Evolutionary conservation across 1,140 invertebrate genomes (phyloP), one percentile per base, ranked within the genome.

Genomic region (Cardiocondyla obscurior): DNA sequence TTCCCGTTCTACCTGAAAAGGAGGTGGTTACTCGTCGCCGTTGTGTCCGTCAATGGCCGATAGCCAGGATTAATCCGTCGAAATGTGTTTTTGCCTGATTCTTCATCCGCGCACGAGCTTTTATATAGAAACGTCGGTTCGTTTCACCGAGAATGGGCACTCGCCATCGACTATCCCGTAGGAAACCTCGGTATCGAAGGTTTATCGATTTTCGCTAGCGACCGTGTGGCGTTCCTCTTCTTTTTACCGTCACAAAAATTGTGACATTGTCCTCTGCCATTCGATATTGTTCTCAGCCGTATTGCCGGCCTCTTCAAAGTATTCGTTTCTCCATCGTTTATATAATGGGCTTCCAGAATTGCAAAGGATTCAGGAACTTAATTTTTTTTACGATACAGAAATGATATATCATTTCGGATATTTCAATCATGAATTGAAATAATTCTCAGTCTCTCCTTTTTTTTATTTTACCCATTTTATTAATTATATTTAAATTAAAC

Each of bases 171-270:
- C 12, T 36, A 7, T 44, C 19, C 19, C 49, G 3, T 42, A 42
- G 33, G 28, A 65, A 58, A 53, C 30, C 42, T 14, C 22, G 53
- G 16, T 44, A 64, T 85, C 69, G 83, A 84, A 86, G 62, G 82
- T 74, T 57, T 81, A 89, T 89, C 44, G 85, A 89, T 88, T 89
- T 88, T 58, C 62, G 36, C 69, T 25, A n/a, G 53, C 42, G n/a
- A 67, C 55, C 64, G n/a, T 73, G 53, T 14, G 58, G 10, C 55
- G 42, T 33, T 44, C 14, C 36, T 84, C 25, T 28, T 84, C 25
- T 81, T 81, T 72, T 60, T 60, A 44, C 46, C 65, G 16, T 28
- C 42, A 44, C 65, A 85, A 82, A 87, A 83, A 87, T 87, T 83
- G 65, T 83, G 83, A 83, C 84, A 73, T 86, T 81, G 81, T 86